These are phyloP conservation scores for Mystacornis crossleyi DNA, from an alignment of 2,113 vertebrate species.

Conservation along the genomic window DNA sequence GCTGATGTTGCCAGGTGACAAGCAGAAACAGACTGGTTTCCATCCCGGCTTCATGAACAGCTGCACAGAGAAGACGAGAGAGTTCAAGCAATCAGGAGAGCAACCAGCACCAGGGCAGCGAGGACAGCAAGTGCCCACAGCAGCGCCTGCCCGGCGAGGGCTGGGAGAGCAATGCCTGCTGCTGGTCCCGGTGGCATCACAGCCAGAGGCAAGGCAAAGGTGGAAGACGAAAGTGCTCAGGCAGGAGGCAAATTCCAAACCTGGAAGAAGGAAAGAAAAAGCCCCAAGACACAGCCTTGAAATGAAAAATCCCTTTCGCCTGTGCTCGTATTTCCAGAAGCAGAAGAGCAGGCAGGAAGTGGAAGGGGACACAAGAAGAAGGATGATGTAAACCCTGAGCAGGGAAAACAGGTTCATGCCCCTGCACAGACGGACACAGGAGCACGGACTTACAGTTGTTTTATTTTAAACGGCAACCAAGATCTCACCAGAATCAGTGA, in stretches of 20 bases:
- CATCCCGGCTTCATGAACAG: neutral
- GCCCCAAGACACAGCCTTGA: neutral
- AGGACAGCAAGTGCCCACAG: neutral
- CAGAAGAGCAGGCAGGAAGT: neutral
- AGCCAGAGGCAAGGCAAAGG: neutral
- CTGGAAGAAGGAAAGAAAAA: neutral
- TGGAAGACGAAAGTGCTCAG: neutral
- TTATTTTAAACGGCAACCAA: neutral
- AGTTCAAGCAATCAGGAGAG: neutral
- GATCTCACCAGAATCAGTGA: neutral
- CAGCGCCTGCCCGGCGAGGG: neutral
- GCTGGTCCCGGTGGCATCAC: rapidly evolving
- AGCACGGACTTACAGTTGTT: neutral
- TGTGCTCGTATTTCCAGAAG: neutral
- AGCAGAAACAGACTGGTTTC: neutral
- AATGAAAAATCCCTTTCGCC: neutral
- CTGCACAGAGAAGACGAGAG: neutral
- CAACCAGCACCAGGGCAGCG: neutral
- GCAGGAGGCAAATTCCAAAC: neutral
- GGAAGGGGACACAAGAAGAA: neutral
- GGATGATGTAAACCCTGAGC: neutral
- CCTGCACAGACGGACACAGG: neutral
- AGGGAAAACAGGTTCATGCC: neutral
- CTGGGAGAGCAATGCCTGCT: neutral
- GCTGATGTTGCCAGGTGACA: neutral